Conservation (phyloP, 2,113 vertebrate species). For the Amblyopsis rosae region DNA sequence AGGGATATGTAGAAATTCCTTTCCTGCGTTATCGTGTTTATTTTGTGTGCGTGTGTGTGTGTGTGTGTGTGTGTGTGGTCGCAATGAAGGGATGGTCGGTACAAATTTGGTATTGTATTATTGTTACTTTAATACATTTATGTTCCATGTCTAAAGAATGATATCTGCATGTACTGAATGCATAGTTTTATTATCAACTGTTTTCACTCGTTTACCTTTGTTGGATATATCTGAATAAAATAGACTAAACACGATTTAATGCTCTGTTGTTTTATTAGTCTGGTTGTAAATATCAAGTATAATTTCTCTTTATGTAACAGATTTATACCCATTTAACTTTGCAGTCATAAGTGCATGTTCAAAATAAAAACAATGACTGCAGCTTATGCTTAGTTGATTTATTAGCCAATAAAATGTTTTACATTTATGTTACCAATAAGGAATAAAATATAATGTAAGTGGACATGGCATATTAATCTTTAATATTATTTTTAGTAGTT, state of each 20-base stretch:
- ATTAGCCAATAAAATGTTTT: too few relatives aligned
- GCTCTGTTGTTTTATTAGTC: slow-evolving; percentile 26
- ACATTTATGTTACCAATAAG: too few relatives aligned
- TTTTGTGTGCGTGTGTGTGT: background rate
- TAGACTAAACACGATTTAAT: slow-evolving; percentile 22
- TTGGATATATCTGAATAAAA: slow-evolving; percentile 49
- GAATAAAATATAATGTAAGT: slow-evolving; percentile 25
- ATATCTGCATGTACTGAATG: slow-evolving; percentile 33
- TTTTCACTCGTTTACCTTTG: slow-evolving; percentile 18
- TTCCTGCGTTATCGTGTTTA: slow-evolving; percentile 10
- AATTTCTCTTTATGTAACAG: background rate
- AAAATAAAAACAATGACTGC: too few relatives aligned
- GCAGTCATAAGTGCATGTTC: too few relatives aligned
- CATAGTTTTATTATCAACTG: slow-evolving; percentile 17
- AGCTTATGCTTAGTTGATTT: too few relatives aligned
- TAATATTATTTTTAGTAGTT: slow-evolving; percentile 37
- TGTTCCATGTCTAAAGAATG: slow-evolving; percentile 13
- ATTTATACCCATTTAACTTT: background rate
- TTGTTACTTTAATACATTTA: background rate
- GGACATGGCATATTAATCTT: slow-evolving; percentile 32
- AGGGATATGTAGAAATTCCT: slow-evolving; percentile 28
- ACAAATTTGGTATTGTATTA: slow-evolving; percentile 32
- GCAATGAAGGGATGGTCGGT: slow-evolving; percentile 12
- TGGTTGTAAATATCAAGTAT: background rate
- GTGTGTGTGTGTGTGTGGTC: slow-evolving; percentile 8